A percentile compares a stretch with the other conserved stretches of the same genome.
These are phyloP conservation scores for Caradrina clavipalpis DNA, from an alignment of 2,888 invertebrate species.

Conservation along the genomic window DNA sequence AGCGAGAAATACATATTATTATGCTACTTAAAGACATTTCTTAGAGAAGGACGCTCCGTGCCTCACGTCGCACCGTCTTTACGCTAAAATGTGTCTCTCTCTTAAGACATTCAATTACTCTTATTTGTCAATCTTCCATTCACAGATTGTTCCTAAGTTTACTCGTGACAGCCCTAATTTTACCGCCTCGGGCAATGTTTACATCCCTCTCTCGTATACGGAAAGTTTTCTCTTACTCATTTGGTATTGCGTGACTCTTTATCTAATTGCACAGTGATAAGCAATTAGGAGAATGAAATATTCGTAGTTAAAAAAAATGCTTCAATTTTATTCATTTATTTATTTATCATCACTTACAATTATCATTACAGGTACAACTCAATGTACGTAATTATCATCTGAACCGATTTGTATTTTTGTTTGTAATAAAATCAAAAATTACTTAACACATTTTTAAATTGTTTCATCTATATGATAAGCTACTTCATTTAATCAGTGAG, in stretches of 20 bases:
- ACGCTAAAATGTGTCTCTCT: constrained; percentile 46
- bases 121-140: constrained; percentile 65
- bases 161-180: constrained; percentile 58
- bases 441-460: too few species aligned
- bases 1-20: constrained; percentile 17
- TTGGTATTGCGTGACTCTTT: constrained; percentile 54
- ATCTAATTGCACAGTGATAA: constrained; percentile 60
- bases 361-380: too few species aligned
- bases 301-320: constrained; percentile 45
- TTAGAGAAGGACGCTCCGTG: constrained; percentile 7
- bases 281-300: constrained; percentile 50
- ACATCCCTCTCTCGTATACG: constrained; percentile 45
- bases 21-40: constrained; percentile 11
- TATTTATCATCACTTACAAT: too few species aligned
- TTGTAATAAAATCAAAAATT: too few species aligned
- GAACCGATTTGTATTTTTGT: too few species aligned
- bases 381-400: too few species aligned
- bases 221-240: constrained; percentile 43
- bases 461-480: too few species aligned
- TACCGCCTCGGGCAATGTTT: constrained; percentile 44
- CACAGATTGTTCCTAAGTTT: constrained; percentile 60
- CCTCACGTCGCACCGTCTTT: constrained; percentile 3
- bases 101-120: constrained; percentile 59
- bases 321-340: too few species aligned
- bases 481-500: too few species aligned